Evolutionary conservation across 2,797 vertebrate species (phyloP), one percentile per base, ranked within the genome.

Genomic region (Tragopan temminckii): DNA sequence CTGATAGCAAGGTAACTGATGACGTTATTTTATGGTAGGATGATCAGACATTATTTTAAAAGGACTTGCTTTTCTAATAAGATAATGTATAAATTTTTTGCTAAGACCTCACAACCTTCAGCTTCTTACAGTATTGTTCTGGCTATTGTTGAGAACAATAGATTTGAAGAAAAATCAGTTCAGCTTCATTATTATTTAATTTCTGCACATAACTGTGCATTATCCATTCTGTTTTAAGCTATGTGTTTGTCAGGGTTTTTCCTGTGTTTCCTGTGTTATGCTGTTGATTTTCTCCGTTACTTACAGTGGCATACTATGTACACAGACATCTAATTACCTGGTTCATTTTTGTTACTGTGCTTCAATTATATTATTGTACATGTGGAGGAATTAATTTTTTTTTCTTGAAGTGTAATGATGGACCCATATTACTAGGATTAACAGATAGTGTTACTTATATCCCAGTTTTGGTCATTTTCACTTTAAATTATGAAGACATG

Each of bases 1-100:
- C 99, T 4, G 99, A 99, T 95, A 99, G 99, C 97, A 99, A 99
- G 99, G 99, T 99, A 98, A 98, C 84, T 23, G 52, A 86, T 81
- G 24, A 57, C 62, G 43, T 84, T 77, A 13, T 46, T 87, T 75
- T 50, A 4, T 71, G 25, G 33, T 55, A 62, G 35, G 15, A 38
- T 80, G 29, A 18, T 67, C 13, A 50, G 27, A 66, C 4, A 1
- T 50, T 83, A 83, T 62, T 71, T 8, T 85, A 69, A 29, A 59
- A 31, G 5, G 16, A 16, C 11, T 13, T 92, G 40, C 48, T 95
- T 80, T 90, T 93, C 46, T 77, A 9, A 27, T 55, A 67, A 27
- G 29, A 4, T 16, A 16, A 64, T 29, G 17, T 68, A 86, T 58
- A 59, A 31, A 8, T 27, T 70, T 82, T 78, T 35, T 33, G 31